Conservation (phyloP, 2,888 invertebrate species). For the Cetonia aurata region DNA sequence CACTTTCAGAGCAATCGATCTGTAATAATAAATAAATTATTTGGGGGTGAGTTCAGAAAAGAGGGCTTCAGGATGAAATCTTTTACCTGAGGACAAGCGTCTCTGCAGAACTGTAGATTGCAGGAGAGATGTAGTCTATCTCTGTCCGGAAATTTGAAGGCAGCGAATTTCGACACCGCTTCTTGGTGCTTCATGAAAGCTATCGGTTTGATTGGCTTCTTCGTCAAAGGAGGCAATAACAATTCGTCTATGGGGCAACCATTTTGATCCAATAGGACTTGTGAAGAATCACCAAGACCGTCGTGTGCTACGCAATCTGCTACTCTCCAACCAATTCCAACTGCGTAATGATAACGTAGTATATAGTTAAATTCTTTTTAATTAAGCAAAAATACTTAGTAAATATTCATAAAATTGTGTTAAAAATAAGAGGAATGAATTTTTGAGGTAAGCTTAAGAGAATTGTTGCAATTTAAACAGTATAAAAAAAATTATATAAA, state of each 20-base stretch:
- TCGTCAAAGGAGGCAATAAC: conserved; percentile 71
- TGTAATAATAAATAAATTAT: conserved; percentile 54
- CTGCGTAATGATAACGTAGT: conserved; percentile 61
- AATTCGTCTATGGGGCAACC: conserved; percentile 82
- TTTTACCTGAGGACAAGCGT: conserved; percentile 74
- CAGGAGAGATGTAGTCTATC: conserved; percentile 84
- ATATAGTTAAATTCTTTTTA: conserved; percentile 21
- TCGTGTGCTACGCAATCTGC: conserved; percentile 85
- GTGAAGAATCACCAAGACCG: conserved; percentile 81
- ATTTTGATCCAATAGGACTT: conserved; percentile 78
- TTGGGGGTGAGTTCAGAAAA: too few relatives aligned
- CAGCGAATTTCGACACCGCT: conserved; percentile 76
- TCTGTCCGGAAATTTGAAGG: conserved; percentile 86
- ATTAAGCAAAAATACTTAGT: too few relatives aligned
- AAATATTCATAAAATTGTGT: too few relatives aligned
- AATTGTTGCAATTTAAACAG: too few relatives aligned
- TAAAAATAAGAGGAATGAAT: too few relatives aligned
- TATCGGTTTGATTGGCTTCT: conserved; percentile 61
- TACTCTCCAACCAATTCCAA: conserved; percentile 79
- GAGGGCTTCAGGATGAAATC: too few relatives aligned
- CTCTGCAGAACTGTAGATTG: conserved; percentile 81
- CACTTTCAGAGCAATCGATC: conserved; percentile 64
- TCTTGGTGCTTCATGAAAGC: conserved; percentile 65
- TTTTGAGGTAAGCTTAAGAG: too few relatives aligned
- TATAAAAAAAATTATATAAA: too few relatives aligned